phyloP scores from a whole-genome alignment of 2,113 vertebrate genomes.

The Donacobius atricapilla region DNA sequence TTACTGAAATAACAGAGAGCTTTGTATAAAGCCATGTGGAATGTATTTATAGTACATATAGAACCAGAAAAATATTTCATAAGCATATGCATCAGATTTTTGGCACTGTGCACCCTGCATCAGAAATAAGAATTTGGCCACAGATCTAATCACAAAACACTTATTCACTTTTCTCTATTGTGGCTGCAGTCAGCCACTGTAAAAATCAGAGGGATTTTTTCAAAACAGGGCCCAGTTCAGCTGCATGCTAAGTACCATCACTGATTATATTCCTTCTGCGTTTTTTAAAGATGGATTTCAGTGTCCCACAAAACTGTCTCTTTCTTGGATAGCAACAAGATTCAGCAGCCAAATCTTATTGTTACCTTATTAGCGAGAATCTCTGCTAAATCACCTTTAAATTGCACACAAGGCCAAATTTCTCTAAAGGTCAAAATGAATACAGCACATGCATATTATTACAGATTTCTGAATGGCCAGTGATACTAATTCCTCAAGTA shows the following conservation, averaged over 20 bases:
- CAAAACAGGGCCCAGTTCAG: not conserved
- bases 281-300: not conserved
- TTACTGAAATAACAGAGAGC: conserved; percentile 50
- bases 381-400: not conserved
- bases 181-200: not conserved
- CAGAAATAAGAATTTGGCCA: conserved; percentile 47
- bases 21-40: conserved; percentile 53
- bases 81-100: conserved; percentile 50
- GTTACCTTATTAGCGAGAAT: not conserved
- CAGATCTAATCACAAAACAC: conserved; percentile 1
- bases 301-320: not conserved
- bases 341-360: not conserved
- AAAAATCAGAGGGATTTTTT: not conserved
- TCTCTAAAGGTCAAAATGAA: not conserved
- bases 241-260: not conserved
- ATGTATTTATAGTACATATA: conserved; percentile 49
- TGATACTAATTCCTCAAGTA: not conserved
- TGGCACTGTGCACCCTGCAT: not conserved
- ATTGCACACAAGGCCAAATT: not conserved
- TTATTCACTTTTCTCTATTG: not conserved
- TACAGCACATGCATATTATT: not conserved
- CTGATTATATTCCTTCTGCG: not conserved
- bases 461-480: not conserved
- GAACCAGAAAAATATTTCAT: conserved; percentile 44
- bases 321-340: not conserved